Conservation (phyloP, 2,113 vertebrate genomes). For the Meles meles region DNA sequence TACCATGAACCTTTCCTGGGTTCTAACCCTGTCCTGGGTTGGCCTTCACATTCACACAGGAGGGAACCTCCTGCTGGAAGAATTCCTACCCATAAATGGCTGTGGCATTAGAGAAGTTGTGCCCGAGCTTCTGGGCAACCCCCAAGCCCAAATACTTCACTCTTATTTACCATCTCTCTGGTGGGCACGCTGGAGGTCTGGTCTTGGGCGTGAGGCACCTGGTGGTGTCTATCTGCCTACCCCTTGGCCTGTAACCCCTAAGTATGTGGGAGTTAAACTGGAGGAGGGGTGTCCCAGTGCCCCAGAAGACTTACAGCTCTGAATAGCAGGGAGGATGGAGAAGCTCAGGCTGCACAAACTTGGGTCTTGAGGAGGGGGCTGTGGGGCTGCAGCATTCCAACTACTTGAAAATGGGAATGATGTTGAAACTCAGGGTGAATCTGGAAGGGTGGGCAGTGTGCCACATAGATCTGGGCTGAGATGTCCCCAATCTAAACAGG, state of each 20-base stretch:
- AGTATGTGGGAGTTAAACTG: not conserved
- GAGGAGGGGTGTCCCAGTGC: not conserved
- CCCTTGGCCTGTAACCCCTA: not conserved
- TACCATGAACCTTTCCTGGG: not conserved
- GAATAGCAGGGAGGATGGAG: not conserved
- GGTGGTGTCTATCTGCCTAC: not conserved
- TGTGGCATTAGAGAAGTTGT: not conserved
- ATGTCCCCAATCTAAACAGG: not conserved
- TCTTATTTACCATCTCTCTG: not conserved
- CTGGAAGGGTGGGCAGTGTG: not conserved
- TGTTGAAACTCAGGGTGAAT: not conserved
- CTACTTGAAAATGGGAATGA: not conserved
- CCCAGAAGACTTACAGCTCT: not conserved
- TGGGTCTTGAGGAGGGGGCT: not conserved
- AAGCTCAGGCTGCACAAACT: not conserved
- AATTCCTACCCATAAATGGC: not conserved
- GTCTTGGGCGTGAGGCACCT: not conserved
- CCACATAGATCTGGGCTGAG: not conserved
- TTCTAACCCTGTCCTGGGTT: fast-evolving
- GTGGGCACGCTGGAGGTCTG: not conserved
- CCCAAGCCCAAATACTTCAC: not conserved
- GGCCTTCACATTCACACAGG: not conserved
- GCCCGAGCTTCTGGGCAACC: not conserved
- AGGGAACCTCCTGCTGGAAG: not conserved
- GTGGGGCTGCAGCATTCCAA: not conserved